Evolutionary conservation across 2,113 vertebrate genomes (phyloP).

Genomic region (Ramphastos sulfuratus): DNA sequence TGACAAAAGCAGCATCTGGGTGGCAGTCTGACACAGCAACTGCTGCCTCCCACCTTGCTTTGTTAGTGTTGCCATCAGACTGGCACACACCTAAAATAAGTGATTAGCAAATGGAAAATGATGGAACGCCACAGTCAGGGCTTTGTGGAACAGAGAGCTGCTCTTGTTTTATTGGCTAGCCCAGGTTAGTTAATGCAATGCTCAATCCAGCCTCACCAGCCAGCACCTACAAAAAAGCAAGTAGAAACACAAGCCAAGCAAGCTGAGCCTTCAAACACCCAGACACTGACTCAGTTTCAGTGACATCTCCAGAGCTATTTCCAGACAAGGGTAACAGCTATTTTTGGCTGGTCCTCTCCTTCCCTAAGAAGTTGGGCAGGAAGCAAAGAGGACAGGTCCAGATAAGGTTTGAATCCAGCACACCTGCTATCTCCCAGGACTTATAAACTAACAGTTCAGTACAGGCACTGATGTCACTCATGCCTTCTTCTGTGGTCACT

Average conservation of each 20-base stretch:
- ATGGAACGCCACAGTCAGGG: background rate
- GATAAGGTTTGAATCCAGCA: background rate
- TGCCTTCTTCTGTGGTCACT: background rate
- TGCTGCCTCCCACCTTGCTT: background rate
- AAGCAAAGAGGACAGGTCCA: background rate
- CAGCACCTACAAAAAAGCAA: background rate
- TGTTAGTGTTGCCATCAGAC: background rate
- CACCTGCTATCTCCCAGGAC: background rate
- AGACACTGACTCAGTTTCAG: conserved; percentile 3
- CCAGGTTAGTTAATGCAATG: background rate
- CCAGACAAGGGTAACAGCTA: background rate
- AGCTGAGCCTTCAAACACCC: background rate
- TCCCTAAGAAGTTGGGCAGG: background rate
- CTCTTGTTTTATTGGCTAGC: background rate
- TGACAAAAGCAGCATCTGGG: background rate
- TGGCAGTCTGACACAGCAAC: background rate
- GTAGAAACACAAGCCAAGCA: background rate
- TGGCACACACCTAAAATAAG: background rate
- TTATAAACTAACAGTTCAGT: background rate
- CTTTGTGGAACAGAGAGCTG: background rate
- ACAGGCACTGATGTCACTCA: background rate
- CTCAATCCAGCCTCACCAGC: background rate
- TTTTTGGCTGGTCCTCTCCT: background rate
- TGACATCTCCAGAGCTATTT: background rate
- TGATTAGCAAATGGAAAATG: background rate